Conservation (phyloP, 2,797 vertebrate species). For the Arnoldichthys spilopterus region DNA sequence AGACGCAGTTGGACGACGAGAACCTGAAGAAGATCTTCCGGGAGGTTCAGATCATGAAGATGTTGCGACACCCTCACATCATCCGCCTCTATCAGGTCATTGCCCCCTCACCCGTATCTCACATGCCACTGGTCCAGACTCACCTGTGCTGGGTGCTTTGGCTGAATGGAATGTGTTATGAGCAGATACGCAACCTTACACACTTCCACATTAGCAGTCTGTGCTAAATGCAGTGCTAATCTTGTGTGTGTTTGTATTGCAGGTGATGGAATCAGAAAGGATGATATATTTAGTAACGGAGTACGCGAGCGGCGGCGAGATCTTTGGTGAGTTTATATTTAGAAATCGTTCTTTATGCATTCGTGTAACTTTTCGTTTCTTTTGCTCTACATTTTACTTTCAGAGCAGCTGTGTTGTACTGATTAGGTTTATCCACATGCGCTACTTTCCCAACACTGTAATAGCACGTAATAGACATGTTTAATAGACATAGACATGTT, state of each 20-base stretch:
- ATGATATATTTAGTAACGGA: slow-evolving; percentile 99
- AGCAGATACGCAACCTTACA: neutral
- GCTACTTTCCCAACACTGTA: too few relatives aligned
- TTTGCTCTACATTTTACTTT: too few relatives aligned
- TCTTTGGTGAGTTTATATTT: slow-evolving; percentile 88
- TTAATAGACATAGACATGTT: too few relatives aligned
- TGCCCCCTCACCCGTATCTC: neutral
- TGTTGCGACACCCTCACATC: slow-evolving; percentile 98
- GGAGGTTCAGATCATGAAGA: slow-evolving; percentile 99
- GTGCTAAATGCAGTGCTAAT: neutral
- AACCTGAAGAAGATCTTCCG: slow-evolving; percentile 99
- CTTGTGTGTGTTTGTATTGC: slow-evolving; percentile 44
- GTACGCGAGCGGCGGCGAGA: slow-evolving; percentile 96
- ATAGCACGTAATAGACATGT: too few relatives aligned
- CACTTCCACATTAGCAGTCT: neutral
- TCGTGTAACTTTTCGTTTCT: too few relatives aligned
- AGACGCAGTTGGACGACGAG: slow-evolving; percentile 97
- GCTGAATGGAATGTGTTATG: neutral
- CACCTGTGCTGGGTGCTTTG: neutral
- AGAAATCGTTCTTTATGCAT: too few relatives aligned
- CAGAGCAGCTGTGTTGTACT: too few relatives aligned
- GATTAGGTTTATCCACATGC: too few relatives aligned
- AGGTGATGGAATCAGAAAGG: slow-evolving; percentile 99
- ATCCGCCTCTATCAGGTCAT: slow-evolving; percentile 96
- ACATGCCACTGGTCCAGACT: neutral